Evolutionary conservation across 2,888 invertebrate genomes (phyloP).

Genomic region (Encarsia formosa): DNA sequence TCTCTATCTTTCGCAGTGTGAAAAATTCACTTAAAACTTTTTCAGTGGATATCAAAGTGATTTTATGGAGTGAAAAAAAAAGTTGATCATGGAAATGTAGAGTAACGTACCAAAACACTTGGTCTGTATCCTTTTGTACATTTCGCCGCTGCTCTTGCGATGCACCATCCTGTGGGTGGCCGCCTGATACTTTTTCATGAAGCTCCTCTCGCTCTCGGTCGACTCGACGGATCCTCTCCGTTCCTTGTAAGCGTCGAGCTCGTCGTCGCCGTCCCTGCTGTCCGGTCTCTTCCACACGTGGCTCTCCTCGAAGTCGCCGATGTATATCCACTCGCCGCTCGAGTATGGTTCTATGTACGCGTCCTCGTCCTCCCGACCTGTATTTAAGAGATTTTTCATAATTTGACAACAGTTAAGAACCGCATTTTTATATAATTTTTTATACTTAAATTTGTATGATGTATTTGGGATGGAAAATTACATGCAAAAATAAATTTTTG

Average conservation of each 20-base stretch:
- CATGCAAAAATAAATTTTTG: too few relatives aligned
- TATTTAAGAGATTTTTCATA: not conserved
- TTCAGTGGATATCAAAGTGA: too few relatives aligned
- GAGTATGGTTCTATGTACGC: constrained; percentile 73
- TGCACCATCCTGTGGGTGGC: constrained; percentile 80
- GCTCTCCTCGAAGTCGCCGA: constrained; percentile 69
- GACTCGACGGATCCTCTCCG: constrained; percentile 56
- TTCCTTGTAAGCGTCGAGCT: constrained; percentile 41
- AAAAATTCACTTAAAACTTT: too few relatives aligned
- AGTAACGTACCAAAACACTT: constrained; percentile 75
- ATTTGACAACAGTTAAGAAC: not conserved
- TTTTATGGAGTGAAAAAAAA: not conserved
- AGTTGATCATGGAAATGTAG: not conserved
- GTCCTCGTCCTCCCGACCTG: constrained; percentile 62
- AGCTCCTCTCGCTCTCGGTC: constrained; percentile 82
- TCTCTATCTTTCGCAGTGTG: too few relatives aligned
- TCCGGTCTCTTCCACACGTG: constrained; percentile 60
- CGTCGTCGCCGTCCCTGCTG: constrained; percentile 47
- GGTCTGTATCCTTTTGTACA: constrained; percentile 79
- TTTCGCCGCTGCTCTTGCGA: constrained; percentile 82
- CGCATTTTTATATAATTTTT: too few relatives aligned
- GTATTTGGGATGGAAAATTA: too few relatives aligned
- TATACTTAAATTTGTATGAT: too few relatives aligned
- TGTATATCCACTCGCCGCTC: constrained; percentile 69
- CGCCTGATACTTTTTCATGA: constrained; percentile 79